phyloP scores from a whole-genome alignment of 2,113 vertebrate genomes.

The Coregonus clupeaformis region DNA sequence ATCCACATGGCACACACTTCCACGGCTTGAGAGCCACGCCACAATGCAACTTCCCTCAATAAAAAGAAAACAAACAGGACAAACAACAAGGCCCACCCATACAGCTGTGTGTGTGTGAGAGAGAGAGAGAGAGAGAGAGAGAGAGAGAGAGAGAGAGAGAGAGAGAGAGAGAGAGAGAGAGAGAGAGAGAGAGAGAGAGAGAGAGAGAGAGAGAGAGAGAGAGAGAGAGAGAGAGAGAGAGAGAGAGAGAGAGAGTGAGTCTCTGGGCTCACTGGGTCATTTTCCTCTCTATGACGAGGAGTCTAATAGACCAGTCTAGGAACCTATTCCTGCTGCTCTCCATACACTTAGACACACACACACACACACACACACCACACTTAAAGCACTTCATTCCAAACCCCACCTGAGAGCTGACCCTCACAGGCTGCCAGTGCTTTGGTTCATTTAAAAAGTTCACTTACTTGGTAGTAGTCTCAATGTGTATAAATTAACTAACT shows the following conservation, averaged over 20 bases:
- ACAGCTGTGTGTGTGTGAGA: conserved; percentile 62
- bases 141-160: too few relatives aligned
- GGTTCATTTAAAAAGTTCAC: conserved; percentile 14
- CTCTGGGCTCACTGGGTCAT: conserved; percentile 29
- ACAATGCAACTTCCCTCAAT: conserved; percentile 62
- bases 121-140: too few relatives aligned
- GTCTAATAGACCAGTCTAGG: conserved; percentile 25
- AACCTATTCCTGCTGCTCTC: conserved; percentile 1
- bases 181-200: too few relatives aligned
- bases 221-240: too few relatives aligned
- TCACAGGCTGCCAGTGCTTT: conserved; percentile 6
- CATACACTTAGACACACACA: conserved; percentile 25
- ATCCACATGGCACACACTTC: conserved; percentile 90
- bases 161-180: too few relatives aligned
- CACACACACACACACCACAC: conserved; percentile 22
- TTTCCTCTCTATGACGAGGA: conserved; percentile 27
- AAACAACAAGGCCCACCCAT: conserved; percentile 64
- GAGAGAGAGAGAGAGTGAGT: too few relatives aligned
- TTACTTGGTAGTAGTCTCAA: not conserved
- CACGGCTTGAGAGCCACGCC: conserved; percentile 73
- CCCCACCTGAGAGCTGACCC: conserved; percentile 29
- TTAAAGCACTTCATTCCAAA: conserved; percentile 31
- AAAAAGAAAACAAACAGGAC: conserved; percentile 62
- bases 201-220: too few relatives aligned
- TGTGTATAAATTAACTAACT: too few relatives aligned